phyloP scores from a whole-genome alignment of 2,113 vertebrate species.

The Saimiri boliviensis region DNA sequence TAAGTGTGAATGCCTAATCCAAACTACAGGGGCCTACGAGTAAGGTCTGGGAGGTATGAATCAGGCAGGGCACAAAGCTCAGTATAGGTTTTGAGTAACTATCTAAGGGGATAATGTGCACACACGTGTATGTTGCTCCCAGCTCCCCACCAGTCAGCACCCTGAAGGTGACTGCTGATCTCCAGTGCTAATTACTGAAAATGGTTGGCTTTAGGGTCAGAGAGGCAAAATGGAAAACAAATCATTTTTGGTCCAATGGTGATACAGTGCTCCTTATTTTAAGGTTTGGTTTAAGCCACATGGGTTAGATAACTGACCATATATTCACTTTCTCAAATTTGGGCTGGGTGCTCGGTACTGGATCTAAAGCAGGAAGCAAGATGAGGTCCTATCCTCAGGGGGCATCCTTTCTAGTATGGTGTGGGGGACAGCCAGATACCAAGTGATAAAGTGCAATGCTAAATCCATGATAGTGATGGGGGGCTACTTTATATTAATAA shows the following conservation, averaged over 20 bases:
- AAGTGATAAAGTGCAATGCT: too few species aligned
- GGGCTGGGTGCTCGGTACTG: neutral
- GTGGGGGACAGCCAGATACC: neutral
- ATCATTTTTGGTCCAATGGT: neutral
- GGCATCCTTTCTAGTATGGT: too few species aligned
- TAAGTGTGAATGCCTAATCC: neutral
- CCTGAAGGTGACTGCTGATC: neutral
- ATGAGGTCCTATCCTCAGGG: neutral
- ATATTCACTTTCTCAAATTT: neutral
- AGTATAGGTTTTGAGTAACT: too few species aligned
- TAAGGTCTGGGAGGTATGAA: neutral
- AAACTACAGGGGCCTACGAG: fast-evolving
- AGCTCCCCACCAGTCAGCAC: neutral
- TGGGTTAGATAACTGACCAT: neutral
- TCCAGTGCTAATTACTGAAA: neutral
- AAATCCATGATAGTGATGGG: neutral
- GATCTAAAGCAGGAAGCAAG: neutral
- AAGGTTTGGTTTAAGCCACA: neutral
- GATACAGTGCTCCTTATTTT: neutral
- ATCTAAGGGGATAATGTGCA: neutral
- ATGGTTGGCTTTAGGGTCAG: neutral
- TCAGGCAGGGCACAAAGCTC: neutral
- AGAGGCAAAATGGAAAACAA: neutral
- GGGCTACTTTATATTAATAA: too few species aligned
- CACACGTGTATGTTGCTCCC: neutral